These are phyloP conservation scores for Tryphoninae sp. DNA, from an alignment of 2,888 invertebrate genomes.

Conservation along the genomic window DNA sequence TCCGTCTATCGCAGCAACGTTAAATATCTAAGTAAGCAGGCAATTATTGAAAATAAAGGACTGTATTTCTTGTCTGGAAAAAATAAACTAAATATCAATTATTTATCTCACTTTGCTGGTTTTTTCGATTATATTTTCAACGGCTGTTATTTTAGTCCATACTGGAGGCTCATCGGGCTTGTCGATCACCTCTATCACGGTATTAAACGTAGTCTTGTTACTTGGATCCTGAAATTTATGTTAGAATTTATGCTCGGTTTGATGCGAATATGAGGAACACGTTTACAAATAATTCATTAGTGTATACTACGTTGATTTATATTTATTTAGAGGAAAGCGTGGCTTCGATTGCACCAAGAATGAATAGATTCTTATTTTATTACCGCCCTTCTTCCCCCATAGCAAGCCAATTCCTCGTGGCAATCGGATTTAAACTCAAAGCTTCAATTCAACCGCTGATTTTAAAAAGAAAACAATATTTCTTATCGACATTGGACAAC, in stretches of 20 bases:
- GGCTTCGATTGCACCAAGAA: no score
- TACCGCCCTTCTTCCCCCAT: no score
- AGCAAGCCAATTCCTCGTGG: no score
- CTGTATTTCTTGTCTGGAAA: no score
- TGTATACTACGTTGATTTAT: background rate
- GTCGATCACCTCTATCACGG: constrained; percentile 84
- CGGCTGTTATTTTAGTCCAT: constrained; percentile 84
- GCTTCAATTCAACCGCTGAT: no score
- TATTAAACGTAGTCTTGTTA: constrained; percentile 81
- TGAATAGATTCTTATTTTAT: no score
- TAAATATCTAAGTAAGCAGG: constrained; percentile 75
- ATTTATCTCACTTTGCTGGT: constrained; percentile 70
- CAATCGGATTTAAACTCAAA: no score
- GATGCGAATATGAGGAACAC: constrained; percentile 10
- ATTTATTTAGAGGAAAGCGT: background rate
- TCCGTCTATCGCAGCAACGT: constrained; percentile 84
- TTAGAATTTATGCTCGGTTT: background rate
- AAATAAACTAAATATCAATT: background rate
- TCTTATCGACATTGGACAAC: background rate
- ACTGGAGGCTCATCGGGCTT: constrained; percentile 84
- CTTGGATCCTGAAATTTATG: constrained; percentile 80
- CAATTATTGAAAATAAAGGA: background rate
- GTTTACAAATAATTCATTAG: background rate
- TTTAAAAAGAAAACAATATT: background rate
- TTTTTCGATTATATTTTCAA: constrained; percentile 84